Evolutionary conservation across 92 coral and sea anemone species (phyloP).

Genomic region (Porites lobata): DNA sequence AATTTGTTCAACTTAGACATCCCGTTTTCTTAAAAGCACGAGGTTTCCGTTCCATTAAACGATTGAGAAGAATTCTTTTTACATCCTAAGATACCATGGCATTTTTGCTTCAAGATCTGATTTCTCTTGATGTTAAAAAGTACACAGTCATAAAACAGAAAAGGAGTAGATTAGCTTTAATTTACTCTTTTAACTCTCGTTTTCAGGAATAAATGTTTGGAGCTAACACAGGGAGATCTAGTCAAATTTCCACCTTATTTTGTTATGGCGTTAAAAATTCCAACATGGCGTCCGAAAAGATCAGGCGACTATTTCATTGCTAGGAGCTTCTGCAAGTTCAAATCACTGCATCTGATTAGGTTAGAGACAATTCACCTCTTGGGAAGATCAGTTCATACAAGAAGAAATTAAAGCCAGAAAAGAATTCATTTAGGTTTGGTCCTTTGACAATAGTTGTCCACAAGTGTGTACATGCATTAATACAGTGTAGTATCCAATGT

Average conservation of each 20-base stretch:
- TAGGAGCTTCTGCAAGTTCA: neutral
- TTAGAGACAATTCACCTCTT: neutral
- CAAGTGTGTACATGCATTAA: neutral
- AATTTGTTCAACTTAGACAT: constrained; percentile 17
- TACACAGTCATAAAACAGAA: neutral
- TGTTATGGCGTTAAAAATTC: neutral
- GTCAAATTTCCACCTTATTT: neutral
- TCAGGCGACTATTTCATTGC: neutral
- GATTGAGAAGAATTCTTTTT: neutral
- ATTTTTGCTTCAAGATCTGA: neutral
- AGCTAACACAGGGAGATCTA: neutral
- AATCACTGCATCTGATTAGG: neutral
- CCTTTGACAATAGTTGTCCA: constrained; percentile 4
- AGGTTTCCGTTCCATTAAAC: neutral
- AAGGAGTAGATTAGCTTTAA: neutral
- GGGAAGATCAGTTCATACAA: constrained; percentile 15
- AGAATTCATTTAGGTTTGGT: neutral
- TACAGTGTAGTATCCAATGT: neutral
- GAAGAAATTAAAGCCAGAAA: neutral
- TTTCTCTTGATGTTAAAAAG: neutral
- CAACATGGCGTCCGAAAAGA: neutral
- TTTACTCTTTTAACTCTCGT: neutral
- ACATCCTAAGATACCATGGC: constrained; percentile 23
- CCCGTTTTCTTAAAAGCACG: neutral
- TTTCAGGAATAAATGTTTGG: neutral